These are phyloP conservation scores for Elaphurus davidianus DNA, from an alignment of 2,113 vertebrate species.

Conservation along the genomic window DNA sequence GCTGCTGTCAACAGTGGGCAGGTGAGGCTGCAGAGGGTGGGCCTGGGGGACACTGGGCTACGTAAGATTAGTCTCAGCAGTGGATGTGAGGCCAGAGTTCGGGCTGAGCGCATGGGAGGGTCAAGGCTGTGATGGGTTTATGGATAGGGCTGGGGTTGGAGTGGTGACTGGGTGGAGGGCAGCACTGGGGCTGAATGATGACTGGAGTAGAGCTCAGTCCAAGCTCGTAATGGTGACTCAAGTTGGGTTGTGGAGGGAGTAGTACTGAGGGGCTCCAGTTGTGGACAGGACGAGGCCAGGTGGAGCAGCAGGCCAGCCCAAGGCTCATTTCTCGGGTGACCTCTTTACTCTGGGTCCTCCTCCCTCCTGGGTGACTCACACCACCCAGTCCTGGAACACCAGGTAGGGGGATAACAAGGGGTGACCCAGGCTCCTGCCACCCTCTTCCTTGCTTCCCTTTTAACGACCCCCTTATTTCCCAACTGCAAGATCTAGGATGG, in stretches of 20 bases:
- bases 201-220: neutral
- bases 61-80: neutral
- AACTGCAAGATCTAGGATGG: neutral
- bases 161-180: neutral
- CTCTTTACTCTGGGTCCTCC: neutral
- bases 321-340: conserved; percentile 8
- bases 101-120: neutral
- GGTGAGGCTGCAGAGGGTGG: conserved; percentile 69
- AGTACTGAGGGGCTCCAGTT: neutral
- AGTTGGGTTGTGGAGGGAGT: neutral
- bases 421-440: neutral
- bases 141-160: neutral
- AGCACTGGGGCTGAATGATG: neutral
- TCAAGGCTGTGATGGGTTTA: neutral
- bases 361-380: conserved; percentile 45
- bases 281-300: neutral
- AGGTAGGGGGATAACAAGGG: neutral
- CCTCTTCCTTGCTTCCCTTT: neutral
- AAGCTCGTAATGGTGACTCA: neutral
- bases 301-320: neutral
- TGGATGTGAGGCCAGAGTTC: neutral
- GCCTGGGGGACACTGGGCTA: neutral
- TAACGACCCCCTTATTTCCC: neutral
- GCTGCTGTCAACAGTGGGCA: conserved; percentile 88
- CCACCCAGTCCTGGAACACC: neutral